Conservation (phyloP, 2,888 invertebrate genomes). For the Drosophila greeni region DNA sequence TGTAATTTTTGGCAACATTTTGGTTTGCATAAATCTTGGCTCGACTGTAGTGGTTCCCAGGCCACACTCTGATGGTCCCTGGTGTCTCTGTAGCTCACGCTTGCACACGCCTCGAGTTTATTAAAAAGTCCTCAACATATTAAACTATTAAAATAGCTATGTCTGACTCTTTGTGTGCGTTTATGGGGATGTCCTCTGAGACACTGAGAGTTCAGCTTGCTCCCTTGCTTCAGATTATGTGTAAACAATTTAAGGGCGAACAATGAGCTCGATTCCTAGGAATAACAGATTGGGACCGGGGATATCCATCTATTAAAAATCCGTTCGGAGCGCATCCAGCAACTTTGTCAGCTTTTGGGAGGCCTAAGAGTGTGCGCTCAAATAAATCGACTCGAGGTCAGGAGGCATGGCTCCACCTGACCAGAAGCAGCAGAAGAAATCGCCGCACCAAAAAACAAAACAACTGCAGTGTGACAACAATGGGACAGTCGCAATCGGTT, state of each 20-base stretch:
- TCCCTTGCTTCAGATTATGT: constrained; percentile 58
- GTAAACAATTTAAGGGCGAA: constrained; percentile 63
- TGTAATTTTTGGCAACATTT: constrained; percentile 77
- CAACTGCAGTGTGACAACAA: constrained; percentile 66
- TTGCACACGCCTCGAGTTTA: constrained; percentile 71
- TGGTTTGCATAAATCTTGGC: constrained; percentile 73
- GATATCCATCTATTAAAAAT: constrained; percentile 39
- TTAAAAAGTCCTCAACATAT: constrained; percentile 74
- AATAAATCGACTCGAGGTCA: constrained; percentile 58
- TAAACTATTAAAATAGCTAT: constrained; percentile 73
- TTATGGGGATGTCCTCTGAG: constrained; percentile 27
- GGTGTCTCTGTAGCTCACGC: constrained; percentile 58
- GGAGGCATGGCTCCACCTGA: constrained; percentile 18
- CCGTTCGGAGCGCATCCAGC: constrained; percentile 61
- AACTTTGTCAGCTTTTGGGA: constrained; percentile 51
- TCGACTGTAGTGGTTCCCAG: constrained; percentile 44
- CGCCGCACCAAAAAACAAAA: constrained; percentile 34
- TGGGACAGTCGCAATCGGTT: constrained; percentile 58
- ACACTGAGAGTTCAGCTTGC: constrained; percentile 5
- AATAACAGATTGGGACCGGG: constrained; percentile 7
- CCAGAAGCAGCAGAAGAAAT: constrained; percentile 5
- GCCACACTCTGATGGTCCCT: constrained; percentile 37
- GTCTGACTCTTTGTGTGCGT: constrained; percentile 33
- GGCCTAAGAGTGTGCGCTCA: constrained; percentile 50
- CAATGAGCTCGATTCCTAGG: constrained; percentile 44